Evolutionary conservation across 2,113 vertebrate species (phyloP).

Genomic region (Cervus canadensis): DNA sequence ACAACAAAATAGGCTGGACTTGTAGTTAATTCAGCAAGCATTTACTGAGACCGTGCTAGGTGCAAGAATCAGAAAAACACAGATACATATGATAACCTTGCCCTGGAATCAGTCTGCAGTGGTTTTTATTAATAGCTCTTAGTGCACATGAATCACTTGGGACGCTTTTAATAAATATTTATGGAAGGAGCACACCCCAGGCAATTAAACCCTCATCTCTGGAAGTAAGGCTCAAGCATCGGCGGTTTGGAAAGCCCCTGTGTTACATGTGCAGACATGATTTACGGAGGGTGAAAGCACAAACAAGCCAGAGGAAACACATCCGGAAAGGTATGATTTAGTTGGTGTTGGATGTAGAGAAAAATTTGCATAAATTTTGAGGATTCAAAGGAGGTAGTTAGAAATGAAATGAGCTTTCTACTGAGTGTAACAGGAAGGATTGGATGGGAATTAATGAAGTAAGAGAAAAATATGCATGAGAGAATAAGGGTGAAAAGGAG

Average conservation of each 20-base stretch:
- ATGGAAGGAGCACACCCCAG: not conserved
- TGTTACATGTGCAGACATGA: not conserved
- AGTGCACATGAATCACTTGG: not conserved
- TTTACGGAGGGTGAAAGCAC: not conserved
- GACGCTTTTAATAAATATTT: not conserved
- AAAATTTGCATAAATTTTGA: not conserved
- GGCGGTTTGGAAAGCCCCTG: not conserved
- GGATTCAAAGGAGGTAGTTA: not conserved
- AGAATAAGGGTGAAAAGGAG: not conserved
- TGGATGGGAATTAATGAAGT: not conserved
- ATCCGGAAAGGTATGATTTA: not conserved
- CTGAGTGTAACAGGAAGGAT: not conserved
- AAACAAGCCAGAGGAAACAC: not conserved
- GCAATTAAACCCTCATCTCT: not conserved
- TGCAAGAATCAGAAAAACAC: not conserved
- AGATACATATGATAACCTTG: not conserved
- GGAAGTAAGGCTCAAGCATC: not conserved
- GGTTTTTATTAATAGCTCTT: not conserved
- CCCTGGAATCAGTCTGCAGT: not conserved
- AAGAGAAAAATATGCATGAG: not conserved
- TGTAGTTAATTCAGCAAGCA: not conserved
- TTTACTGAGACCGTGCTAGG: not conserved
- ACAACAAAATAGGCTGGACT: not conserved
- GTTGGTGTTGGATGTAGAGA: not conserved
- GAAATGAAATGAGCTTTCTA: not conserved